Evolutionary conservation across 2,113 vertebrate species (phyloP).

Genomic region (Uropsilus gracilis): DNA sequence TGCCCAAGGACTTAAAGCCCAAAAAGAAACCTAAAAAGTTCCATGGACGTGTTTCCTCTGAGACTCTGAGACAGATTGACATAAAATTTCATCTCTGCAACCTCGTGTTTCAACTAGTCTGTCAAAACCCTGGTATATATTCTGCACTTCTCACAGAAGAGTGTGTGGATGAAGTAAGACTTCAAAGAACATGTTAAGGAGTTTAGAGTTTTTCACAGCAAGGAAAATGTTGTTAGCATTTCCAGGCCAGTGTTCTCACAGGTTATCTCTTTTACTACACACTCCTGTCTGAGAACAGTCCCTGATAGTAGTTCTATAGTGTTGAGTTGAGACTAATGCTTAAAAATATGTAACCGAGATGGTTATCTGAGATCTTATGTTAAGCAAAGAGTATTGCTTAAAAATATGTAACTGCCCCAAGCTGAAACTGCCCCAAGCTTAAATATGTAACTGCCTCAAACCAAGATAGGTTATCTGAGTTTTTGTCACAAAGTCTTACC

Average conservation of each 20-base stretch:
- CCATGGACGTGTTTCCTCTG: not conserved
- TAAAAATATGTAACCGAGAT: too few relatives aligned
- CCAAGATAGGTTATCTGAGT: too few relatives aligned
- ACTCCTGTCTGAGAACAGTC: not conserved
- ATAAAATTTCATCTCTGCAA: not conserved
- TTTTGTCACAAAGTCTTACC: too few relatives aligned
- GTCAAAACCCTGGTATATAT: too few relatives aligned
- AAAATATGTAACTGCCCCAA: too few relatives aligned
- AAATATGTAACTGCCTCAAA: too few relatives aligned
- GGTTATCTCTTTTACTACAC: not conserved
- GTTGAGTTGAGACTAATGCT: too few relatives aligned
- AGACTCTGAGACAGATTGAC: not conserved
- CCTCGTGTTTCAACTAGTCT: not conserved
- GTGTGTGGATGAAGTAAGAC: not conserved
- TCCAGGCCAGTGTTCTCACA: not conserved
- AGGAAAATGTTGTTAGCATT: not conserved
- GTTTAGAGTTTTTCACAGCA: not conserved
- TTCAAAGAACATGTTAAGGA: slow-evolving; percentile 4
- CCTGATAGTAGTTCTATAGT: not conserved
- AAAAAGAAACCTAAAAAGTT: not conserved
- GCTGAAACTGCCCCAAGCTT: too few relatives aligned
- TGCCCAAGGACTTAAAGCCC: not conserved
- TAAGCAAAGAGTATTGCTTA: too few relatives aligned
- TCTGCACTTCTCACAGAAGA: too few relatives aligned
- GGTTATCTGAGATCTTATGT: too few relatives aligned